Percentiles rank a stretch among this genome's conserved stretches.
These are phyloP conservation scores for Catostomus latipinnis DNA, from an alignment of 2,797 vertebrate genomes.

Conservation along the genomic window DNA sequence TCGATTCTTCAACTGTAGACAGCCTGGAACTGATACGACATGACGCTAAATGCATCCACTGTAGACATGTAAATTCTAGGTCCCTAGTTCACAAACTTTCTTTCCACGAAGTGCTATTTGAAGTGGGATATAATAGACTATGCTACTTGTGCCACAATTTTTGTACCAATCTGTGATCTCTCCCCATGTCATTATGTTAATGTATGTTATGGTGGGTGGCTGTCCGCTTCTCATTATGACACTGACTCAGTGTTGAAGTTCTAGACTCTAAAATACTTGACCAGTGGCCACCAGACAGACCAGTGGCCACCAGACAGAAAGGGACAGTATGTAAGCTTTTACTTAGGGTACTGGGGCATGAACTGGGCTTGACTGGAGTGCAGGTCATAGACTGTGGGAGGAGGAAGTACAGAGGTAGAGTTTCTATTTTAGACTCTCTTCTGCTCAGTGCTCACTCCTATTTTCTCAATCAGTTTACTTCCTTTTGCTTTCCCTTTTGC, in stretches of 20 bases:
- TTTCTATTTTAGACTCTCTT: conserved; percentile 44
- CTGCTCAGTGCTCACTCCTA: conserved; percentile 20
- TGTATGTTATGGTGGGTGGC: conserved; percentile 5
- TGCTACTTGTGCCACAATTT: background rate
- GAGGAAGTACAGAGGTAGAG: conserved; percentile 29
- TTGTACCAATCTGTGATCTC: background rate
- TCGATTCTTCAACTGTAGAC: too few relatives aligned
- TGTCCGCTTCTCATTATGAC: conserved; percentile 8
- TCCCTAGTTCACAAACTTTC: background rate
- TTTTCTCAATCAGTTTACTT: conserved; percentile 33
- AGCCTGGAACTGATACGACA: too few relatives aligned
- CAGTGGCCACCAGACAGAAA: conserved; percentile 18
- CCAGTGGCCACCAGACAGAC: conserved; percentile 23
- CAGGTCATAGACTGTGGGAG: conserved; percentile 3
- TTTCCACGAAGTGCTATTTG: background rate
- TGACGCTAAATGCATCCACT: too few relatives aligned
- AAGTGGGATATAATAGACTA: conserved; percentile 9
- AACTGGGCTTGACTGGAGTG: conserved; percentile 8
- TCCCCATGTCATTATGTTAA: background rate
- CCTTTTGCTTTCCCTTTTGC: conserved; percentile 40
- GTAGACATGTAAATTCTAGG: too few relatives aligned
- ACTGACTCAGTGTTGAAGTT: conserved; percentile 26
- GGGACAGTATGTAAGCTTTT: background rate
- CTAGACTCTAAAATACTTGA: conserved; percentile 49
- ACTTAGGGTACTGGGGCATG: conserved; percentile 30